Evolutionary conservation across 2,888 invertebrate species (phyloP), one percentile per base, ranked within the genome.

Genomic region (Ellobium chinense): DNA sequence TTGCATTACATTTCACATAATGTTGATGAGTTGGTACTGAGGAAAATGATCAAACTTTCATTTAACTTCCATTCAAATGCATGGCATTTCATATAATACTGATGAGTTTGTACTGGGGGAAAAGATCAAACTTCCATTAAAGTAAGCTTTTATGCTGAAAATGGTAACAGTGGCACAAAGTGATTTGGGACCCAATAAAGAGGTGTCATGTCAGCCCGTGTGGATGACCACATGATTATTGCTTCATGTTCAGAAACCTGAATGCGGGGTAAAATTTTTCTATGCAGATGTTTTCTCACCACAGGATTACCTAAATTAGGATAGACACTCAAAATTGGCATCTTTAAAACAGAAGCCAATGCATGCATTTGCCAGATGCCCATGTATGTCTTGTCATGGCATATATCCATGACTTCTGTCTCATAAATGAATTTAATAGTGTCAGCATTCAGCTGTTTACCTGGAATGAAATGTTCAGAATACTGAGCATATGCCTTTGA

Each of bases 341-440:
- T 69, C 36, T 82, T 39, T 21, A 82, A 63, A 24, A 76, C 72
- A 72, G 60, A 74, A 7, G 79, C 29, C 31, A 82, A 70, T 34
- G 82, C 69, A 62, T 29, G 46, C 31, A 78, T 78, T 69, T 78
- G 78, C 62, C 70, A 78, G 36, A 70, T 78, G 31, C 78, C 69
- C 72, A 78, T 78, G 70, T 70, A 62, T 18, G 27, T 7, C 24
- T 24, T 60, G 21, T 31, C 12, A 37, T 62, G 31, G 24, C 58
- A 31, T 4, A 73, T 62, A 12, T 73, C 58, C 37, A 58, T 34
- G 12, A 73, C 73, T 62, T 73, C 73, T 36, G 21, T 27, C 37
- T 73, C 73, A 36, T 31, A 73, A n/a, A 27, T 21, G 34, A 14
- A 14, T 12, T 29, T 31, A 27, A 62, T 36, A 21, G 27, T 27